Base-by-base conservation (phyloP, 2,113 vertebrate genomes). In the Lichenostomus cassidix region DNA sequence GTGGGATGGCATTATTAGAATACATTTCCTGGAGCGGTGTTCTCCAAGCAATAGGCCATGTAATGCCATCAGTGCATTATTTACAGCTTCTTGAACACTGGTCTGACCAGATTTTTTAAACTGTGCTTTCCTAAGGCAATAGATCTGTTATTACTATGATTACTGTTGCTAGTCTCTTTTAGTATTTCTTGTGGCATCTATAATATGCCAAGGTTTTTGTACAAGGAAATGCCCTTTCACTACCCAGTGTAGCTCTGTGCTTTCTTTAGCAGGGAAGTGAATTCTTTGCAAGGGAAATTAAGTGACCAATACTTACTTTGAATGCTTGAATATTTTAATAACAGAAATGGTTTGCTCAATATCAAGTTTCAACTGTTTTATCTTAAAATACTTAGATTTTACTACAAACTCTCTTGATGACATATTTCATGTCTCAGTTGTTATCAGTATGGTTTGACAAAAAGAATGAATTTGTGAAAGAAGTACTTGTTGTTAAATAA, bases 31-130 rank as follows among this genome's bases (percentile, higher is more conserved):
- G 88, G 73, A 90, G 93, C 76, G 0, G 31, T 79, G 53, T 65
- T 92, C 52, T 96, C 73, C 6, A 3, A 92, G 88, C 76, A 96
- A 86, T 92, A 92, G 71, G 88, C 89, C 90, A 86, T 86, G 85
- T 95, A 96, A 96, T 93, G 68, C 83, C 79, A 89, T 95, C 90
- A 93, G 53, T 76, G 65, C 68, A 79, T 94, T 96, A 95, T 87
- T 96, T 93, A 95, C 90, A 95, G 83, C 52, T 93, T 60, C 52
- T 93, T 92, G 88, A 82, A 93, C 90, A 56, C 64, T 94, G 68
- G 31, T 74, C 73, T 90, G 90, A 83, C 83, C 90, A 96, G 68
- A 87, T 91, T 92, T 90, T 91, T 93, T 96, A 95, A 96, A 93
- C 90, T 81, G 59, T 87, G 27, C 70, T 91, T 95, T 94, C 94